Conservation (phyloP, 2,888 invertebrate genomes). For the Ferdinandea cuprea region DNA sequence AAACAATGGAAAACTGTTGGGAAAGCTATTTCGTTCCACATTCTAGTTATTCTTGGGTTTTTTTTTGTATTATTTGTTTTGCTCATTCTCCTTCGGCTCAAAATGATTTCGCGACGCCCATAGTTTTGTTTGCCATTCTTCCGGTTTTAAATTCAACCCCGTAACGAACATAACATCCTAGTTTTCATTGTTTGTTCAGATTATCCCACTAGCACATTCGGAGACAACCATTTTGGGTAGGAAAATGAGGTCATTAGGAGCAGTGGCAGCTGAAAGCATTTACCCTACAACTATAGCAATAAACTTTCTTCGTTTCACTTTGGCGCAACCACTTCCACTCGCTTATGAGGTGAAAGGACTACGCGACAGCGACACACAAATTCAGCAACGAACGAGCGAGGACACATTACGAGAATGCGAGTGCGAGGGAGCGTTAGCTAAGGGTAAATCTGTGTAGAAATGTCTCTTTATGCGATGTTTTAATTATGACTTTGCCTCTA, state of each 20-base stretch:
- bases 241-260: slow-evolving; percentile 73
- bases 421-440: slow-evolving; percentile 26
- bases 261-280: slow-evolving; percentile 68
- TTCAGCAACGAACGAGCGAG: background rate
- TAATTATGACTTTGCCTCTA: slow-evolving; percentile 67
- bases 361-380: slow-evolving; percentile 23
- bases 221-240: slow-evolving; percentile 60
- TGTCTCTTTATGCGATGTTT: slow-evolving; percentile 54
- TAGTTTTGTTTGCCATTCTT: slow-evolving; percentile 48
- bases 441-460: slow-evolving; percentile 28
- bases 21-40: slow-evolving; percentile 63
- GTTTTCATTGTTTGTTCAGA: slow-evolving; percentile 69
- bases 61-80: slow-evolving; percentile 23
- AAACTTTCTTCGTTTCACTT: slow-evolving; percentile 57
- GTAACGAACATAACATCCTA: slow-evolving; percentile 69
- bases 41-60: slow-evolving; percentile 9
- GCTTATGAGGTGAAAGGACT: slow-evolving; percentile 65
- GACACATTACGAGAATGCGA: slow-evolving; percentile 11
- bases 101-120: slow-evolving; percentile 48
- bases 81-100: background rate
- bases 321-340: slow-evolving; percentile 53
- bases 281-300: slow-evolving; percentile 68
- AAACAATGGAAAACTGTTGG: slow-evolving; percentile 66
- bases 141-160: slow-evolving; percentile 69
- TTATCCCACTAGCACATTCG: slow-evolving; percentile 63